A percentile compares a stretch with the other conserved stretches of the same genome.
phyloP scores from a whole-genome alignment of 2,888 invertebrate genomes.

The Amphipyra tragopoginis region DNA sequence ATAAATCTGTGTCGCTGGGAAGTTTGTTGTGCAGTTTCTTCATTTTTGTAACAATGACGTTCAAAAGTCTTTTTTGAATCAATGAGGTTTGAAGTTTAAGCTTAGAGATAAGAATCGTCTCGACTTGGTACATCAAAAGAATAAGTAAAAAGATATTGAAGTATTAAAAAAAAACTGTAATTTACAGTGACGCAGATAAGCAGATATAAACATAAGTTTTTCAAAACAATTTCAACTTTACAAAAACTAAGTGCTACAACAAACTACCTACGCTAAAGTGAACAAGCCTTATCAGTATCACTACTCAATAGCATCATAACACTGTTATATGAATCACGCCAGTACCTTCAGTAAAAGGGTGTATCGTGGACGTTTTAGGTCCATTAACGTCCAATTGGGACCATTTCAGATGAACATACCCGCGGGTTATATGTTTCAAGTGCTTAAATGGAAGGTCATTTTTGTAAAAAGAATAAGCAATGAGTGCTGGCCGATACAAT shows the following conservation, averaged over 20 bases:
- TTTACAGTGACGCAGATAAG: too few species aligned
- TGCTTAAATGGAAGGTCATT: conserved; percentile 5
- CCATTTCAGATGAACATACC: conserved; percentile 20
- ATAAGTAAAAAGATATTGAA: too few species aligned
- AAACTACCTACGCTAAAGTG: not conserved
- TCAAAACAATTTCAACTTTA: too few species aligned
- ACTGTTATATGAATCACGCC: conserved; percentile 6
- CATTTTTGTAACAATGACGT: too few species aligned
- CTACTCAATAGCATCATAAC: conserved; percentile 3
- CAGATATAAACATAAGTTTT: too few species aligned
- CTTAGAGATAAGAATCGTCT: too few species aligned
- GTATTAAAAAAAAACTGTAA: too few species aligned
- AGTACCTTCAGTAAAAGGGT: conserved; percentile 37
- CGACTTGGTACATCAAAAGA: too few species aligned
- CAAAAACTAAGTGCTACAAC: not conserved
- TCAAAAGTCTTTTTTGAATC: too few species aligned
- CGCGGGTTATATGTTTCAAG: not conserved
- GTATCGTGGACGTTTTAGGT: conserved; percentile 22
- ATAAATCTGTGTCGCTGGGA: too few species aligned
- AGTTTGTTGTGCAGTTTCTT: too few species aligned
- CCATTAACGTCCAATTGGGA: conserved; percentile 41
- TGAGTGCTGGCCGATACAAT: not conserved
- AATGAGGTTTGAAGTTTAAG: too few species aligned
- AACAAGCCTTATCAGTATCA: not conserved
- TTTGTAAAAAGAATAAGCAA: not conserved